These are phyloP conservation scores for Calephelis nemesis DNA, from an alignment of 1,140 invertebrate genomes.

Conservation along the genomic window DNA sequence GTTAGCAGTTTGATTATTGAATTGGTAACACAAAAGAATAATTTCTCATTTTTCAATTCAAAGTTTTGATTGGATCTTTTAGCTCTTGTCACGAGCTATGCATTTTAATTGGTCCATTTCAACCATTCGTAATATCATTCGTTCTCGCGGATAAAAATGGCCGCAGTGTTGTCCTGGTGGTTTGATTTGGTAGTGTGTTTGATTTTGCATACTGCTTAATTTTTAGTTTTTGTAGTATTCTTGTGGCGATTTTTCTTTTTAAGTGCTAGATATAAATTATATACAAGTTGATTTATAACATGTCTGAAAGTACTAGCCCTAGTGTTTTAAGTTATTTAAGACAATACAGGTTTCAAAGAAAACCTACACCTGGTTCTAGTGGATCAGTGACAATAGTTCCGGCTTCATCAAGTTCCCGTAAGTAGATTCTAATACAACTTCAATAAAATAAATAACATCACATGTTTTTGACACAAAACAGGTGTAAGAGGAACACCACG, in stretches of 20 bases:
- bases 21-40: too few species aligned
- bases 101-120: conserved; percentile 37
- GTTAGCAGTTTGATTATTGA: too few species aligned
- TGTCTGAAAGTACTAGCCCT: conserved; percentile 70
- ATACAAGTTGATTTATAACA: conserved; percentile 40
- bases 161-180: conserved; percentile 60
- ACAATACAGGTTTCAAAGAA: conserved; percentile 75
- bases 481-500: conserved; percentile 10
- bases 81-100: conserved; percentile 29
- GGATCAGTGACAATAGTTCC: conserved; percentile 53
- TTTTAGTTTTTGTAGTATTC: conserved; percentile 32
- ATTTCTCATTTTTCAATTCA: too few species aligned
- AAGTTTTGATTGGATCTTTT: neutral
- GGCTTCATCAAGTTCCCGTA: conserved; percentile 52
- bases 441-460: conserved; percentile 20
- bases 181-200: conserved; percentile 51
- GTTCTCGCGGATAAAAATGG: conserved; percentile 75
- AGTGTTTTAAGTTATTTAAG: conserved; percentile 74
- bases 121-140: conserved; percentile 13
- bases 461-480: conserved; percentile 28
- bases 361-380: conserved; percentile 58
- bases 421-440: conserved; percentile 35
- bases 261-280: conserved; percentile 26
- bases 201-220: conserved; percentile 36
- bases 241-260: conserved; percentile 31